Evolutionary conservation across 92 coral and sea anemone species (phyloP).

Genomic region (Nematostella vectensis): DNA sequence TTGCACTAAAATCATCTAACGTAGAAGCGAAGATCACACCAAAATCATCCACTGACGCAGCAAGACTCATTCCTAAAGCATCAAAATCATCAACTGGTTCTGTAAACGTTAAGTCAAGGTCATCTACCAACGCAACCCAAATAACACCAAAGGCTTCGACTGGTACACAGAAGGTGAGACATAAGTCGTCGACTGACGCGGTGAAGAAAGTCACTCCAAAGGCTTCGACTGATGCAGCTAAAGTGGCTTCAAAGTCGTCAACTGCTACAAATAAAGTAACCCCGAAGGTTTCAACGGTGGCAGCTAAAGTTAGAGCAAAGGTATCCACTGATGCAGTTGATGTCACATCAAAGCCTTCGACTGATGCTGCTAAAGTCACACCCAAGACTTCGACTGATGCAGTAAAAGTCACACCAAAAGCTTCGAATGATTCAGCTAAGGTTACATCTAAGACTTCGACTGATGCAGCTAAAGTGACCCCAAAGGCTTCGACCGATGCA

Average conservation of each 20-base stretch:
- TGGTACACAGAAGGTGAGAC: conserved; percentile 5
- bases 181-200: conserved; percentile 6
- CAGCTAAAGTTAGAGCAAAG: conserved; percentile 2
- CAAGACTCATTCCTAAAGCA: conserved; percentile 9
- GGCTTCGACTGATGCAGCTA: conserved; percentile 4
- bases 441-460: conserved; percentile 7
- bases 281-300: conserved; percentile 13
- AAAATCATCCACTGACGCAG: conserved; percentile 10
- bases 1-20: conserved; percentile 11
- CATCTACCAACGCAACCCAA: conserved; percentile 11
- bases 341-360: conserved; percentile 14
- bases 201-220: conserved; percentile 4
- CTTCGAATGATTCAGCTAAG: conserved; percentile 11
- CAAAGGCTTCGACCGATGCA: conserved; percentile 9
- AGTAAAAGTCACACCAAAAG: conserved; percentile 14
- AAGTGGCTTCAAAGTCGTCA: conserved; percentile 6
- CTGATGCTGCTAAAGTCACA: conserved; percentile 5
- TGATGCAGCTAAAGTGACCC: conserved; percentile 2
- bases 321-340: conserved; percentile 11
- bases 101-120: conserved; percentile 3
- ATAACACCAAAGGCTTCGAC: conserved; percentile 6
- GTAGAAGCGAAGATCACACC: conserved; percentile 8
- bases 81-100: conserved; percentile 4
- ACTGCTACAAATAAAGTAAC: conserved; percentile 2
- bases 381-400: conserved; percentile 6